phyloP scores from a whole-genome alignment of 2,113 vertebrate species.

The Trematomus loennbergii region DNA sequence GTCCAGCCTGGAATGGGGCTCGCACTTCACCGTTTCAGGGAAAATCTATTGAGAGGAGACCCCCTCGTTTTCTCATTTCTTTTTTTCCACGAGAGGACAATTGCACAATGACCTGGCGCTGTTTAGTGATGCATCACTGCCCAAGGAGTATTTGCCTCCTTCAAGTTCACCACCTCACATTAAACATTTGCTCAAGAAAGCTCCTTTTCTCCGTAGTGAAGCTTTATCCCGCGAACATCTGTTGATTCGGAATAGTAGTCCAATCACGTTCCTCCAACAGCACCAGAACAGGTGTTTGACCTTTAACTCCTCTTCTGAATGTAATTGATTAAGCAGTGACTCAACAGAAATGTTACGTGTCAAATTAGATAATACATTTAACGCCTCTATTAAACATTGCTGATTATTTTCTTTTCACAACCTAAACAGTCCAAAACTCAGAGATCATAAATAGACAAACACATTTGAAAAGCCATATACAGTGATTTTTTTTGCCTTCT shows the following conservation, averaged over 20 bases:
- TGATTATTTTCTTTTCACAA: not conserved
- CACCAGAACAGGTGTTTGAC: slow-evolving; percentile 21
- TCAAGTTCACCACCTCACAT: slow-evolving; percentile 76
- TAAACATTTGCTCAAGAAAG: slow-evolving; percentile 74
- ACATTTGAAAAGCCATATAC: not conserved
- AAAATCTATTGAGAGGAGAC: slow-evolving; percentile 60
- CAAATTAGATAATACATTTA: not conserved
- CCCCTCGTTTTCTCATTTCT: slow-evolving; percentile 51
- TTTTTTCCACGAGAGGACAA: slow-evolving; percentile 58
- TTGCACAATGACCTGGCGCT: slow-evolving; percentile 67
- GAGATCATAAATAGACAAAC: not conserved
- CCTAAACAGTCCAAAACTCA: not conserved
- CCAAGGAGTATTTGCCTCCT: slow-evolving; percentile 72
- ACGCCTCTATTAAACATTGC: not conserved
- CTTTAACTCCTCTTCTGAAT: not conserved
- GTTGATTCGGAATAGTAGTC: slow-evolving; percentile 16
- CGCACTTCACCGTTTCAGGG: slow-evolving; percentile 52
- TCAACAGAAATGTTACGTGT: not conserved
- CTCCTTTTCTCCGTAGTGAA: slow-evolving; percentile 8
- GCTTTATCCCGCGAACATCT: slow-evolving; percentile 46
- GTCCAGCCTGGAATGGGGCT: slow-evolving; percentile 59
- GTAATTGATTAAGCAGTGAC: not conserved
- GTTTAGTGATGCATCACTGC: slow-evolving; percentile 77
- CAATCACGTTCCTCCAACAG: slow-evolving; percentile 19
- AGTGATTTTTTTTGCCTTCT: not conserved